Evolutionary conservation across 2,113 vertebrate species (phyloP).

Genomic region (Mystacornis crossleyi): DNA sequence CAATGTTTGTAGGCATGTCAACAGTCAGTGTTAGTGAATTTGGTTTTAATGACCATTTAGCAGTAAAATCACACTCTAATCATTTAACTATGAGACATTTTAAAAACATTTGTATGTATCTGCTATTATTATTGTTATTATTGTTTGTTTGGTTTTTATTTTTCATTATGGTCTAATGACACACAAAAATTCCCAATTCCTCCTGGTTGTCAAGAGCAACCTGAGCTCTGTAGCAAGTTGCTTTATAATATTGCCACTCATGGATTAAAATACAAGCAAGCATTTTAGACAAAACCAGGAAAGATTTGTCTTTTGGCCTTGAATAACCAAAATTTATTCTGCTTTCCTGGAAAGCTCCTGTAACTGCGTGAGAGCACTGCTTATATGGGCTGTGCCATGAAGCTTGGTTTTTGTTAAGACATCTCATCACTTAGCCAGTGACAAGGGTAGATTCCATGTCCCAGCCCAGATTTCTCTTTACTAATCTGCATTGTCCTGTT

Average conservation of each 20-base stretch:
- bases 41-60: not conserved
- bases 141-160: not conserved
- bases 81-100: not conserved
- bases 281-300: not conserved
- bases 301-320: not conserved
- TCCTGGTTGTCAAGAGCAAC: not conserved
- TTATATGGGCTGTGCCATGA: not conserved
- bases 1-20: not conserved
- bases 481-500: not conserved
- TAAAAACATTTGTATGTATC: not conserved
- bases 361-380: accelerated
- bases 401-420: not conserved
- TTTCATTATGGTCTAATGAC: not conserved
- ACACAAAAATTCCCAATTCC: not conserved
- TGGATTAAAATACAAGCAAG: not conserved
- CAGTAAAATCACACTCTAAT: not conserved
- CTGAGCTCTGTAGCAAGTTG: not conserved
- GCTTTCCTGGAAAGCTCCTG: not conserved
- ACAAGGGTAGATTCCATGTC: not conserved
- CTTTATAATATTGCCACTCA: not conserved
- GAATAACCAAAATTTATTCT: not conserved
- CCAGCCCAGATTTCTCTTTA: not conserved
- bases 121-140: not conserved
- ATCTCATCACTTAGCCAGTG: not conserved
- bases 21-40: not conserved